Base-by-base conservation (phyloP, 1,140 invertebrate species). In the Elysia chlorotica region DNA sequence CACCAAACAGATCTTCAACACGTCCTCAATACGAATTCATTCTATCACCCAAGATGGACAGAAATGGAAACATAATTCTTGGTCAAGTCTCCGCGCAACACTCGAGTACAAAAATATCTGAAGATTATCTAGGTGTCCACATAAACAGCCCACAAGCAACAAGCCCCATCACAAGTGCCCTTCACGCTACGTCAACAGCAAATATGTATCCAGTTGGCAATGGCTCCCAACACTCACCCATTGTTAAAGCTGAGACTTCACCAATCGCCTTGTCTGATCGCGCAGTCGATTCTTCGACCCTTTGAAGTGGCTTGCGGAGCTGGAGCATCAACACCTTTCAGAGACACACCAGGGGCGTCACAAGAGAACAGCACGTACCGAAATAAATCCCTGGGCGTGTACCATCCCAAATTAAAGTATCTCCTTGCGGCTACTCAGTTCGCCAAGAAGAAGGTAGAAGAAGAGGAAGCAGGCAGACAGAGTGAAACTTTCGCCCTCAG, bases 401-500 rank as follows among this genome's bases (percentile, higher is more conserved):
- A 71, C 30, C 69, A 71, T n/a, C 69, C 69, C 21, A 71, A 71
- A 33, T 59, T 71, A 25, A 71, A 71, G 23, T 71, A 71, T 28
- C 54, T 71, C 23, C n/a, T 71, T 21, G 69, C 69, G 1, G 23
- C 37, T 25, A n/a, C 69, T 2, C 67, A 69, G 67, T 61, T 54
- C 36, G 48, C 41, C 30, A 67, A 67, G n/a, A 54, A 5, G 1
- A 67, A 67, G 30, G 2, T 25, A 17, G 33, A 41, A 28, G 6
- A 48, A 2, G 65, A 48, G 31, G 48, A 54, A n/a, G n/a, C n/a
- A n/a, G n/a, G n/a, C 3, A 23, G 19, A 31, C 2, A 17, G 19
- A 37, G 2, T 0, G 2, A 19, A 25, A 23, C 38, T 5, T 21
- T 30, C 21, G 6, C 54, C 2, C 30, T 19, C 6, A 37, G n/a